A percentile compares a stretch with the other conserved stretches of the same genome.
These are phyloP conservation scores for Conus betulinus DNA, from an alignment of 1,140 invertebrate species.

Conservation along the genomic window DNA sequence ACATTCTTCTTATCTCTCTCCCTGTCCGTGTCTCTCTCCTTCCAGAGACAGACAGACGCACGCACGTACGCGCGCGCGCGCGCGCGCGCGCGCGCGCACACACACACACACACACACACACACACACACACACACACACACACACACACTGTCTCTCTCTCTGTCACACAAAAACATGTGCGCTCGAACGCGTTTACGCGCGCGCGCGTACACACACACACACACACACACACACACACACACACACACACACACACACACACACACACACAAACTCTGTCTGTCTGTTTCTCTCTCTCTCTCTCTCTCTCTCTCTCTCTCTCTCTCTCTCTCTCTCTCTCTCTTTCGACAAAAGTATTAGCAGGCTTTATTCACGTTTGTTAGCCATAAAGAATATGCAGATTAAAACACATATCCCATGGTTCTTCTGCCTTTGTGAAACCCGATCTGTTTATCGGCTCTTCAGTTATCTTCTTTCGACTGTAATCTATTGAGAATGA, in stretches of 20 bases:
- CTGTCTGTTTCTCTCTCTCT: constrained; percentile 4
- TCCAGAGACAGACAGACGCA: background rate
- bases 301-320: constrained; percentile 11
- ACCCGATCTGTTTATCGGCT: no score
- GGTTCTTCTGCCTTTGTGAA: no score
- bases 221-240: constrained; percentile 28
- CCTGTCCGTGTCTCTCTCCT: background rate
- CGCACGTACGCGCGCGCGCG: background rate
- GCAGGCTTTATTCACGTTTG: no score
- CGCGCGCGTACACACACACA: constrained; percentile 8
- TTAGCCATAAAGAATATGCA: no score
- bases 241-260: constrained; percentile 17
- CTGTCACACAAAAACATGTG: constrained; percentile 2
- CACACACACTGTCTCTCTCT: constrained; percentile 2
- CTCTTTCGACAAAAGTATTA: background rate
- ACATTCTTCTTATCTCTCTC: background rate
- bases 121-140: constrained; percentile 28
- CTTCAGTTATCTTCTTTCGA: no score
- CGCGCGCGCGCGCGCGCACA: background rate
- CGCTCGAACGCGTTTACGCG: background rate
- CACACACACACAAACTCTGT: constrained; percentile 20
- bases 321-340: constrained; percentile 13
- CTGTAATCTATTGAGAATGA: no score
- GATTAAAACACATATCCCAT: no score
- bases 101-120: constrained; percentile 24